Evolutionary conservation across 2,797 vertebrate genomes (phyloP).

Genomic region (Sphenodon punctatus): DNA sequence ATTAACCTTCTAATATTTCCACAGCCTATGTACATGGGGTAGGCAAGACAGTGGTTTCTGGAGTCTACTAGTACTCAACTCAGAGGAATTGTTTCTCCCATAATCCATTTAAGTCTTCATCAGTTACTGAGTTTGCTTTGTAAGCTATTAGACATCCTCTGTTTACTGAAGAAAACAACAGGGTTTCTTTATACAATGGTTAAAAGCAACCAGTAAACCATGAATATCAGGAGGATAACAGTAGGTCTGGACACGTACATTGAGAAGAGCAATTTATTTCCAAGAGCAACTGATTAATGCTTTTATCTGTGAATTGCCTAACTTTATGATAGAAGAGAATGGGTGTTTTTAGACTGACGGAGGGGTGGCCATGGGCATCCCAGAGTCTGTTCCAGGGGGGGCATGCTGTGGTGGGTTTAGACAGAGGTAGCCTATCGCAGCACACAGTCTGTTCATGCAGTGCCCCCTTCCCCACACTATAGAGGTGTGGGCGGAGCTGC

Average conservation of each 20-base stretch:
- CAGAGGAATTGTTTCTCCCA: neutral
- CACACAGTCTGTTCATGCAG: too few relatives aligned
- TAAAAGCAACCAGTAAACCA: constrained; percentile 35
- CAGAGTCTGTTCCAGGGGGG: too few relatives aligned
- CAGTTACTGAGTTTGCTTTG: neutral
- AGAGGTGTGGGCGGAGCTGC: too few relatives aligned
- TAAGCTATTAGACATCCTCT: neutral
- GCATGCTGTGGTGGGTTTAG: too few relatives aligned
- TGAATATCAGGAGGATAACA: constrained; percentile 9
- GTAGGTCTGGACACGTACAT: neutral
- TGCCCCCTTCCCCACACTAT: too few relatives aligned
- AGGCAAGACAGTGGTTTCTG: neutral
- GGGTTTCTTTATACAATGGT: constrained; percentile 5
- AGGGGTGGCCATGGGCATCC: too few relatives aligned
- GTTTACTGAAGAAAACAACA: neutral
- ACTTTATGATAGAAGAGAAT: constrained; percentile 15
- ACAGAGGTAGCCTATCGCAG: too few relatives aligned
- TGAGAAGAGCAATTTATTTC: neutral
- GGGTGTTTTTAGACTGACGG: too few relatives aligned
- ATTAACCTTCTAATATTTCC: neutral
- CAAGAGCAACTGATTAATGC: constrained; percentile 6
- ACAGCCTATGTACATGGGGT: neutral
- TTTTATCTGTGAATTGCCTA: neutral
- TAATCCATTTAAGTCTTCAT: neutral
- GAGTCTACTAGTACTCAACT: rapidly evolving